Evolutionary conservation across 2,797 vertebrate species (phyloP), one percentile per base, ranked within the genome.

Genomic region (Hoplostethus mediterraneus): DNA sequence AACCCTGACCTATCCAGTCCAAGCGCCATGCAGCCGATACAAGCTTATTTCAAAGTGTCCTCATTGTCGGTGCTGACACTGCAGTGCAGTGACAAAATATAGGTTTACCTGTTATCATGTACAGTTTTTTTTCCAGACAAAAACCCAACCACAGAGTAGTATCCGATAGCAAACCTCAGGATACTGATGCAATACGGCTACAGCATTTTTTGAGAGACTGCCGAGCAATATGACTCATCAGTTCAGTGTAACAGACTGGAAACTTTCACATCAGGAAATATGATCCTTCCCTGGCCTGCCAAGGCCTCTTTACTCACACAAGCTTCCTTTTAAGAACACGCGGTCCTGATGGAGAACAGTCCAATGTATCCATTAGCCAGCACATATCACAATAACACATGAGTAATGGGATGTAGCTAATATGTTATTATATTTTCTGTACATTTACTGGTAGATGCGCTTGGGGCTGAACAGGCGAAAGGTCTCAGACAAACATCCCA

Each of bases 391-490:
- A 79, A 77, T 53, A 12, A 62, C 44, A 75, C 54, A 75, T 21
- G 58, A 78, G 63, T 62, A 58, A 72, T 1, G 79, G 63, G 55
- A 73, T 49, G 52, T 8, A 62, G 31, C 4, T n/a, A 21, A 62
- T 25, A 42, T n/a, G 53, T 59, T 55, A 75, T 84, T 68, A 64
- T 71, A 83, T 88, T 76, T 85, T 56, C 5, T 3, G 49, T 67
- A 40, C 54, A n/a, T 68, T 76, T 10, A 3, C 11, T 67, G 33
- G 59, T 28, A 51, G 65, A 28, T 16, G n/a, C 16, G 38, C 52
- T 61, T 54, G 38, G 53, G 61, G 78, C 88, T 90, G 86, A 90
- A 89, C 63, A 84, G 88, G 85, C 89, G 77, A 79, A 86, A 81
- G 78, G 70, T 77, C 69, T 76, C 55, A 77, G 42, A 67, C 33